These are phyloP conservation scores for Atrina japonica DNA, from an alignment of 2,888 invertebrate genomes.

Conservation along the genomic window DNA sequence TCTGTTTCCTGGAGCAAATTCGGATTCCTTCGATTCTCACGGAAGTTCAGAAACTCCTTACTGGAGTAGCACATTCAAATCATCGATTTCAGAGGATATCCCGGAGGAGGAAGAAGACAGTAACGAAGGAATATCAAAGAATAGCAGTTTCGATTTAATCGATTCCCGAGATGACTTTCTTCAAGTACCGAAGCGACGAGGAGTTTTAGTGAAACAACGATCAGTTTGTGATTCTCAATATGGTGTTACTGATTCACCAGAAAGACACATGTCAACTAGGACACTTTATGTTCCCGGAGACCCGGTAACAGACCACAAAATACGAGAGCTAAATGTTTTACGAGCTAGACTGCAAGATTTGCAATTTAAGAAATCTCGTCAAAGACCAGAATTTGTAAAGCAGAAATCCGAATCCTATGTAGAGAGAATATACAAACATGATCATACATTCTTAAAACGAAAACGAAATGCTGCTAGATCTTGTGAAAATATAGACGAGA, in stretches of 20 bases:
- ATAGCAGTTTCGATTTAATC: conserved; percentile 15
- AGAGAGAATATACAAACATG: conserved; percentile 23
- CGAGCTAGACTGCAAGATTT: conserved; percentile 24
- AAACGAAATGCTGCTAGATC: conserved; percentile 27
- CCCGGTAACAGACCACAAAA: neutral
- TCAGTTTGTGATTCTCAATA: conserved; percentile 36
- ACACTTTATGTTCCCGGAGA: neutral
- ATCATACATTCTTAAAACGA: conserved; percentile 26
- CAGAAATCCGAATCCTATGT: conserved; percentile 24
- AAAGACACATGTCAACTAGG: conserved; percentile 3
- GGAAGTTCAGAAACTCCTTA: conserved; percentile 20
- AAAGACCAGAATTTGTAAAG: conserved; percentile 17
- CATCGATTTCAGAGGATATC: conserved; percentile 20
- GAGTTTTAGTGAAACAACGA: conserved; percentile 31
- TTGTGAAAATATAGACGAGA: conserved; percentile 21
- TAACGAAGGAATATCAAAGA: conserved; percentile 7
- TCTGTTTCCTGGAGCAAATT: conserved; percentile 3
- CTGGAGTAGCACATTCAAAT: conserved; percentile 17
- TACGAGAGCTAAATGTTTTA: conserved; percentile 9
- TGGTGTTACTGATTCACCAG: conserved; percentile 11
- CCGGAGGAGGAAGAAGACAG: conserved; percentile 18
- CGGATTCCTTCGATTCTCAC: conserved; percentile 26
- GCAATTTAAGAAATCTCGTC: conserved; percentile 9
- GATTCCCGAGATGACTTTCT: conserved; percentile 1
- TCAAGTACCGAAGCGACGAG: conserved; percentile 18